Percentiles rank a stretch among this genome's conserved stretches.
Evolutionary conservation across 2,888 invertebrate genomes (phyloP).

Genomic region (Bellardia bayeri): DNA sequence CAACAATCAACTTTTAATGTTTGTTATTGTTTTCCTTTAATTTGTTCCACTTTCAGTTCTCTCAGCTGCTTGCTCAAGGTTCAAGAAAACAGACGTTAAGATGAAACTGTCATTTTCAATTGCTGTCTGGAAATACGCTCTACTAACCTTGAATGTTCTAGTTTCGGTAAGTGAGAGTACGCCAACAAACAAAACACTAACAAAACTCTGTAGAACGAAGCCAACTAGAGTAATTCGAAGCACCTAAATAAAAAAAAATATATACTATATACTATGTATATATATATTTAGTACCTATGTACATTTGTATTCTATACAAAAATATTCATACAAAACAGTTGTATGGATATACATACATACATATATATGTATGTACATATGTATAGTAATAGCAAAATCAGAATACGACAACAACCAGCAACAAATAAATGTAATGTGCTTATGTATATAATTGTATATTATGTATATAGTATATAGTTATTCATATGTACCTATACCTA

Average conservation of each 20-base stretch:
- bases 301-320: background rate
- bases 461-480: background rate
- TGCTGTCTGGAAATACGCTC: conserved; percentile 80
- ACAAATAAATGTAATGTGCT: conserved; percentile 8
- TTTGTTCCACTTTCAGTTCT: conserved; percentile 61
- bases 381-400: background rate
- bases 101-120: conserved; percentile 81
- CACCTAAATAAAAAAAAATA: no score
- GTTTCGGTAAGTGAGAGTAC: conserved; percentile 79
- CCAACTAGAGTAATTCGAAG: conserved; percentile 6
- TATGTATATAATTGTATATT: background rate
- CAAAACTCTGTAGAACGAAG: conserved; percentile 3
- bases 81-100: conserved; percentile 66
- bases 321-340: background rate
- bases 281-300: background rate
- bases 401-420: conserved; percentile 7
- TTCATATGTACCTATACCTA: background rate
- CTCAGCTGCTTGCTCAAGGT: conserved; percentile 58
- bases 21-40: conserved; percentile 47
- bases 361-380: no score
- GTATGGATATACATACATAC: background rate
- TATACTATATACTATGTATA: no score
- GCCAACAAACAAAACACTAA: conserved; percentile 4
- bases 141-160: conserved; percentile 78
- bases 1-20: conserved; percentile 23